Conservation (phyloP, 2,113 vertebrate genomes). For the Lepisosteus oculatus region DNA sequence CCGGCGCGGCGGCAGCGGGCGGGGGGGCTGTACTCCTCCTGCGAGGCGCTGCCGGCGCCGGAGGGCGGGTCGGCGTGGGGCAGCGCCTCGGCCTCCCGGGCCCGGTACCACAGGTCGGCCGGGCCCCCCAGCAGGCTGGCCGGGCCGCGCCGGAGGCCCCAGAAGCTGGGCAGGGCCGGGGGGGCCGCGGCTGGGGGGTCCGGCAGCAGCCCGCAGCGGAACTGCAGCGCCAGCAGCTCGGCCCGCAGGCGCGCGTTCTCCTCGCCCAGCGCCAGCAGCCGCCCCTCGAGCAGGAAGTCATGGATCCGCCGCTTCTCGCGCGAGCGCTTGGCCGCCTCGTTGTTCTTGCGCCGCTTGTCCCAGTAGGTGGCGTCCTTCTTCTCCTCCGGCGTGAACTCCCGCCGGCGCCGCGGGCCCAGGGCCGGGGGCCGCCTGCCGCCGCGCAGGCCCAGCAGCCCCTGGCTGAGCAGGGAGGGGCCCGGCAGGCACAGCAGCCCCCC, state of each 20-base stretch:
- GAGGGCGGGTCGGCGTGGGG: slow-evolving; percentile 1
- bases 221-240: slow-evolving; percentile 52
- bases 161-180: not conserved
- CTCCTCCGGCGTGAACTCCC: slow-evolving; percentile 51
- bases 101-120: not conserved
- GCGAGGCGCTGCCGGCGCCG: not conserved
- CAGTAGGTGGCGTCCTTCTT: slow-evolving; percentile 63
- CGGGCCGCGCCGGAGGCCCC: not conserved
- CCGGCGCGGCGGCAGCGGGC: not conserved
- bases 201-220: slow-evolving; percentile 24
- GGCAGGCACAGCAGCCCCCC: slow-evolving; percentile 16
- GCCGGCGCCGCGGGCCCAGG: slow-evolving; percentile 42
- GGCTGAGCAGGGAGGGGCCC: slow-evolving; percentile 10
- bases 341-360: slow-evolving; percentile 67
- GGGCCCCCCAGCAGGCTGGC: not conserved
- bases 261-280: slow-evolving; percentile 55
- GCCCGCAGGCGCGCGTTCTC: slow-evolving; percentile 60
- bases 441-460: slow-evolving; percentile 22
- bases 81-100: not conserved
- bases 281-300: slow-evolving; percentile 58
- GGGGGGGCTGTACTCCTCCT: no score
- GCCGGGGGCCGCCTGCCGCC: slow-evolving; percentile 1
- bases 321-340: slow-evolving; percentile 61
- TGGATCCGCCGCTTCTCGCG: slow-evolving; percentile 54
- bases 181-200: not conserved